These are phyloP conservation scores for Drosophila rhopaloa DNA, from an alignment of 1,140 invertebrate genomes.

Conservation along the genomic window DNA sequence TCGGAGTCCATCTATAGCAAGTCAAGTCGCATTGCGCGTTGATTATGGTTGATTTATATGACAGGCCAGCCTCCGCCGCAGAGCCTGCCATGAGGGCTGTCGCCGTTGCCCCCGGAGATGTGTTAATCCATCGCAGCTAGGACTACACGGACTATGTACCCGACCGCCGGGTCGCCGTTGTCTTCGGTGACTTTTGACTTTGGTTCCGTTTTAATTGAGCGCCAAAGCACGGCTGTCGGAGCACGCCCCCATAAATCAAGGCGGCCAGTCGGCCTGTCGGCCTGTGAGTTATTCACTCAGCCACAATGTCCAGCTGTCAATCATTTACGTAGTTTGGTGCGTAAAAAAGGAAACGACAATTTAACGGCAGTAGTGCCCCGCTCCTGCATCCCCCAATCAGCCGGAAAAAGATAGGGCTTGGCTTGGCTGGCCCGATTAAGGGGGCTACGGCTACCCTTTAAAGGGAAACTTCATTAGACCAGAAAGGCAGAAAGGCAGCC, in stretches of 20 bases:
- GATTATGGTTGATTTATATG: conserved; percentile 80
- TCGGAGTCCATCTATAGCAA: conserved; percentile 59
- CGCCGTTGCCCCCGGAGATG: conserved; percentile 43
- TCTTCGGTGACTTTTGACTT: conserved; percentile 50
- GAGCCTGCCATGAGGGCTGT: conserved; percentile 48
- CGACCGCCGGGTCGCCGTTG: background rate
- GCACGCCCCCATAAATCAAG: conserved; percentile 67
- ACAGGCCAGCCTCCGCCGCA: conserved; percentile 37
- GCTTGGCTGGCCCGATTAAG: conserved; percentile 8
- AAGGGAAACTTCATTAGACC: conserved; percentile 56
- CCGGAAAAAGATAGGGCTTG: background rate
- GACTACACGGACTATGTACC: background rate
- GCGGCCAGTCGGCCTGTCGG: conserved; percentile 27
- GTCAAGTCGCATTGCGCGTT: conserved; percentile 61
- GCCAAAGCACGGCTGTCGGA: conserved; percentile 48
- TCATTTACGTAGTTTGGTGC: conserved; percentile 59
- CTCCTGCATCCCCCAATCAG: background rate
- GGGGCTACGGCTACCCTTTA: conserved; percentile 26
- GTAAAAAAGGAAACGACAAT: conserved; percentile 72
- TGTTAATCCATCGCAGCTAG: conserved; percentile 60
- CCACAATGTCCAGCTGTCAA: conserved; percentile 74
- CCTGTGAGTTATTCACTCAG: conserved; percentile 44
- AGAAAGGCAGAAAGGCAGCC: conserved; percentile 25
- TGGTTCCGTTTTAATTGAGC: conserved; percentile 65
- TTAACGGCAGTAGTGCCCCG: conserved; percentile 45